Evolutionary conservation across 2,797 vertebrate genomes (phyloP).

Genomic region (Gymnoscopelus braueri): DNA sequence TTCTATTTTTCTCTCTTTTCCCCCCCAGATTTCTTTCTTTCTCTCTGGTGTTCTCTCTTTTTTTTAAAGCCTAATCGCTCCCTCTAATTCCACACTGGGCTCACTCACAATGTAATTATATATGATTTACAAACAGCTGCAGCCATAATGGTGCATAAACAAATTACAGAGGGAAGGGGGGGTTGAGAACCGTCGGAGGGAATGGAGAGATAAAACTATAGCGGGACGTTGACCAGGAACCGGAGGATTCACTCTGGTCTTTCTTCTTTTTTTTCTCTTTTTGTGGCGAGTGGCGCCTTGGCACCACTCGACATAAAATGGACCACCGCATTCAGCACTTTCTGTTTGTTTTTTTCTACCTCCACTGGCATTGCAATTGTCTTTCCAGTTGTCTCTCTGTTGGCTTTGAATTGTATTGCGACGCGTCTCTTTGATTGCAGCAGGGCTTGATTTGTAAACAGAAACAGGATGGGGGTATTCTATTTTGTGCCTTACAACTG

Average conservation of each 20-base stretch:
- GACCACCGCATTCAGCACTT: conserved; percentile 52
- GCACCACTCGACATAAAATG: conserved; percentile 58
- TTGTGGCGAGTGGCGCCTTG: conserved; percentile 50
- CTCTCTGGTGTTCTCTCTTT: conserved; percentile 36
- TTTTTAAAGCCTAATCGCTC: conserved; percentile 57
- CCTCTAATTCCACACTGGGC: conserved; percentile 51
- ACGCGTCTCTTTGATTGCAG: conserved; percentile 44
- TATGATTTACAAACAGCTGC: conserved; percentile 80
- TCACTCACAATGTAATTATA: conserved; percentile 74
- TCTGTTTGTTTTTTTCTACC: conserved; percentile 41
- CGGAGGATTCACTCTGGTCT: conserved; percentile 47
- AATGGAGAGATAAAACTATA: conserved; percentile 50
- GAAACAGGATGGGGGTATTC: too few relatives aligned
- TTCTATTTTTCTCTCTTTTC: neutral
- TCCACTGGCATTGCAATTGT: conserved; percentile 28
- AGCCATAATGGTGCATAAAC: conserved; percentile 74
- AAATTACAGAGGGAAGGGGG: conserved; percentile 60
- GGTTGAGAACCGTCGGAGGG: neutral
- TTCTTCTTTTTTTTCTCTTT: conserved; percentile 41
- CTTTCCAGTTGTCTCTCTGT: conserved; percentile 58
- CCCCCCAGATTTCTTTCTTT: conserved; percentile 9
- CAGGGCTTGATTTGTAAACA: conserved; percentile 17
- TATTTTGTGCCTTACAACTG: too few relatives aligned
- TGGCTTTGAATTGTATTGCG: conserved; percentile 38
- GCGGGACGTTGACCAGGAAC: conserved; percentile 59